phyloP scores from a whole-genome alignment of 2,113 vertebrate species.

The Antechinus flavipes region DNA sequence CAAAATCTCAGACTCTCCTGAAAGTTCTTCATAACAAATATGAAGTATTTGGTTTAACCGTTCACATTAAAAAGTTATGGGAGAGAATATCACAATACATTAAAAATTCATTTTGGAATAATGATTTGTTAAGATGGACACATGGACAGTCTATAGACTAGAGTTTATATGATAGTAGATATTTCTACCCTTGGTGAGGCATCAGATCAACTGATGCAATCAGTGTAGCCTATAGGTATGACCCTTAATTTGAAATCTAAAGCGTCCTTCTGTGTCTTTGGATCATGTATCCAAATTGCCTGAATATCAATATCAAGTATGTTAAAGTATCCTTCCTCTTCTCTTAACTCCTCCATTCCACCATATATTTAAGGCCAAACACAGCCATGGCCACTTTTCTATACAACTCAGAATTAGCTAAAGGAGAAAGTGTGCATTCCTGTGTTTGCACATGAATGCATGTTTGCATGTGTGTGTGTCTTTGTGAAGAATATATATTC shows the following conservation, averaged over 20 bases:
- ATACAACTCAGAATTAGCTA: neutral
- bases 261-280: neutral
- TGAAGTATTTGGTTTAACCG: neutral
- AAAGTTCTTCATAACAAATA: neutral
- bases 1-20: neutral
- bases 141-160: neutral
- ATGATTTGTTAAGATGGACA: neutral
- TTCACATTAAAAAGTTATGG: neutral
- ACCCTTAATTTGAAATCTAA: neutral
- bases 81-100: neutral
- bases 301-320: neutral
- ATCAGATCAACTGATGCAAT: neutral
- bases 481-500: neutral
- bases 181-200: neutral
- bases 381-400: neutral
- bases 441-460: too few relatives aligned
- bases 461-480: too few relatives aligned
- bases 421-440: neutral
- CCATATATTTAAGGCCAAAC: neutral
- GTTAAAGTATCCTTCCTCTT: neutral
- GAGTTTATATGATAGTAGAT: too few relatives aligned
- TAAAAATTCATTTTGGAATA: neutral
- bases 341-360: neutral
- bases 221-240: neutral
- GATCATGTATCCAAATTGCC: neutral